phyloP scores from a whole-genome alignment of 2,888 invertebrate genomes.

The Platycheirus albimanus region DNA sequence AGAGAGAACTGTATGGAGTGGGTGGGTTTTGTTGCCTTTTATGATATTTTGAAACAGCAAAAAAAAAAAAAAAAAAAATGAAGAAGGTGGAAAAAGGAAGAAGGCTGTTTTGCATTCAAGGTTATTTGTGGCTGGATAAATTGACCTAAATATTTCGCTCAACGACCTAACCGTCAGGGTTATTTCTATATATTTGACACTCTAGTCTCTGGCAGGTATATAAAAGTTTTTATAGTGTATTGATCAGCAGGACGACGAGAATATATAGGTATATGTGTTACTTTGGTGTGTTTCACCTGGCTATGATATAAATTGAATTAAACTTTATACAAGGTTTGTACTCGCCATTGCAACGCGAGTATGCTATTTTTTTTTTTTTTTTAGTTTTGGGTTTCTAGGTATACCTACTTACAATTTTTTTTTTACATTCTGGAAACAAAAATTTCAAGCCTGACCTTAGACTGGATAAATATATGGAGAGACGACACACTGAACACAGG shows the following conservation, averaged over 20 bases:
- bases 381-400: slow-evolving; percentile 17
- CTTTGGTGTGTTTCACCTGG: slow-evolving; percentile 74
- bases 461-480: slow-evolving; percentile 51
- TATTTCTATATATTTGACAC: slow-evolving; percentile 75
- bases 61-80: slow-evolving; percentile 32
- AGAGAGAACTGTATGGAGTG: slow-evolving; percentile 19
- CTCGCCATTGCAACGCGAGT: not conserved
- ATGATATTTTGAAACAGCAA: not conserved
- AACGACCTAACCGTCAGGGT: slow-evolving; percentile 82
- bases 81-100: slow-evolving; percentile 76
- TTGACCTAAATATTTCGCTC: slow-evolving; percentile 83
- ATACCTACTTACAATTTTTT: slow-evolving; percentile 41
- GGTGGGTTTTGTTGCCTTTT: not conserved
- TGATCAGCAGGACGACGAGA: slow-evolving; percentile 58
- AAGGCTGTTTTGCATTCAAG: slow-evolving; percentile 82
- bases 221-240: slow-evolving; percentile 39
- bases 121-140: slow-evolving; percentile 82
- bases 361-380: slow-evolving; percentile 16
- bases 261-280: slow-evolving; percentile 33
- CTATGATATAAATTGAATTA: slow-evolving; percentile 69
- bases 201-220: slow-evolving; percentile 42
- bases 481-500: slow-evolving; percentile 5
- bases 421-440: slow-evolving; percentile 39
- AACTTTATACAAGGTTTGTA: slow-evolving; percentile 55
- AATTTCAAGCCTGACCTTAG: slow-evolving; percentile 65